These are phyloP conservation scores for Charadrius vociferus DNA, from an alignment of 2,113 vertebrate species.

Conservation along the genomic window DNA sequence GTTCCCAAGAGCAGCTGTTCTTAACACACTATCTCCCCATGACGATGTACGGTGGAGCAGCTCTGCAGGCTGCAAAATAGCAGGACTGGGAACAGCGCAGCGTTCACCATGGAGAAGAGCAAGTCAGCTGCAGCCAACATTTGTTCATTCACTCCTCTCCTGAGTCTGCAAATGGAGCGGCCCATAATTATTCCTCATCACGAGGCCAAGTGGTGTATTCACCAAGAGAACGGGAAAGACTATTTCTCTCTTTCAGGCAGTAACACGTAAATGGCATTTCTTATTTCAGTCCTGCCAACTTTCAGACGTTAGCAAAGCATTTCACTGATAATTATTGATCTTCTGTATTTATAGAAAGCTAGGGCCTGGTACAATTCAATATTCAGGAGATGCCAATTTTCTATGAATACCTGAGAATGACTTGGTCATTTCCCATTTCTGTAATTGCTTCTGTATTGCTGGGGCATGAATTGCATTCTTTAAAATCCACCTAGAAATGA, in stretches of 20 bases:
- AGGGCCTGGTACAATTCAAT: constrained; percentile 21
- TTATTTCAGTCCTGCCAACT: constrained; percentile 56
- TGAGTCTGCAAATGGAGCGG: constrained; percentile 20
- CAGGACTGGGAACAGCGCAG: not conserved
- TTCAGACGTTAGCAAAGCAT: constrained; percentile 47
- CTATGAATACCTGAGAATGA: constrained; percentile 66
- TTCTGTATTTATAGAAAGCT: constrained; percentile 60
- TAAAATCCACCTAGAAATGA: not conserved
- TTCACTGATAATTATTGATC: constrained; percentile 69
- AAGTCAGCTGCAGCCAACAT: not conserved
- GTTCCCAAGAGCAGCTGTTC: not conserved
- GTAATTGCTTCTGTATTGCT: constrained; percentile 53
- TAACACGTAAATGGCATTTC: constrained; percentile 32
- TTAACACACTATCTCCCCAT: not conserved
- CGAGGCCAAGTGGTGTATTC: not conserved
- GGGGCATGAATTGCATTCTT: constrained; percentile 38
- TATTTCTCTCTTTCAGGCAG: constrained; percentile 21
- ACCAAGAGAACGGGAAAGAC: not conserved
- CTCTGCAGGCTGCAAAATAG: not conserved
- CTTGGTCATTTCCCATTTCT: constrained; percentile 64
- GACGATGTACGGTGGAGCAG: not conserved
- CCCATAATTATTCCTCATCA: not conserved
- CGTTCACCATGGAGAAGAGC: not conserved
- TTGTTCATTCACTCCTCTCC: not conserved
- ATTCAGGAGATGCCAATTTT: constrained; percentile 68